Evolutionary conservation across 2,797 vertebrate genomes (phyloP).

Genomic region (Acrossocheilus wenchowensis): DNA sequence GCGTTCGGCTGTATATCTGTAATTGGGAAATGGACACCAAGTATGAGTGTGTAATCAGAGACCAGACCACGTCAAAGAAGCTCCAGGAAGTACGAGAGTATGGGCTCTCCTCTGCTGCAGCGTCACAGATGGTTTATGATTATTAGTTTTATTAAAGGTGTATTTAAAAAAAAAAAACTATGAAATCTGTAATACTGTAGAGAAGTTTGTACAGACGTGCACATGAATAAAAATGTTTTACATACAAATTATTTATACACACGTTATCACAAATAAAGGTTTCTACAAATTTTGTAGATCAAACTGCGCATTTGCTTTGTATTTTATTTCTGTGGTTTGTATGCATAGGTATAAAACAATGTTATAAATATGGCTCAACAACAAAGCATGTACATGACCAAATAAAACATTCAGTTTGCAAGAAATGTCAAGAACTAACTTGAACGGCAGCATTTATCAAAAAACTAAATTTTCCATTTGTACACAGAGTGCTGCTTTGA

Average conservation of each 20-base stretch:
- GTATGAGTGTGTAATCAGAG: slow-evolving; percentile 72
- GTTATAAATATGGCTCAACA: slow-evolving; percentile 68
- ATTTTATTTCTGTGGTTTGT: slow-evolving; percentile 51
- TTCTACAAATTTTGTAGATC: slow-evolving; percentile 68
- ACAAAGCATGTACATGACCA: neutral
- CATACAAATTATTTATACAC: slow-evolving; percentile 79
- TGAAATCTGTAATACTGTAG: slow-evolving; percentile 64
- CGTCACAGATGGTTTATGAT: slow-evolving; percentile 69
- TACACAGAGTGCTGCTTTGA: neutral
- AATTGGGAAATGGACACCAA: slow-evolving; percentile 69
- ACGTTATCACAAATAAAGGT: slow-evolving; percentile 81
- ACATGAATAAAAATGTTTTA: slow-evolving; percentile 76
- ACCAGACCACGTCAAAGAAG: slow-evolving; percentile 43
- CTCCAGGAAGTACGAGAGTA: neutral
- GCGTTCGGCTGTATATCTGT: slow-evolving; percentile 68
- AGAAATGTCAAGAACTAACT: neutral
- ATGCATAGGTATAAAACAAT: slow-evolving; percentile 64
- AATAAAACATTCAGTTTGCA: neutral
- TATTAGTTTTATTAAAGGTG: slow-evolving; percentile 68
- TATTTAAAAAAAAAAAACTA: slow-evolving; percentile 67
- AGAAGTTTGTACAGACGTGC: slow-evolving; percentile 75
- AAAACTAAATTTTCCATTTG: neutral
- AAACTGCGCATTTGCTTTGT: slow-evolving; percentile 26
- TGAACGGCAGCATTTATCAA: neutral
- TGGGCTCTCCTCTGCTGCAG: neutral